Evolutionary conservation across 2,888 invertebrate genomes (phyloP).

Genomic region (Sarcophaga carnaria): DNA sequence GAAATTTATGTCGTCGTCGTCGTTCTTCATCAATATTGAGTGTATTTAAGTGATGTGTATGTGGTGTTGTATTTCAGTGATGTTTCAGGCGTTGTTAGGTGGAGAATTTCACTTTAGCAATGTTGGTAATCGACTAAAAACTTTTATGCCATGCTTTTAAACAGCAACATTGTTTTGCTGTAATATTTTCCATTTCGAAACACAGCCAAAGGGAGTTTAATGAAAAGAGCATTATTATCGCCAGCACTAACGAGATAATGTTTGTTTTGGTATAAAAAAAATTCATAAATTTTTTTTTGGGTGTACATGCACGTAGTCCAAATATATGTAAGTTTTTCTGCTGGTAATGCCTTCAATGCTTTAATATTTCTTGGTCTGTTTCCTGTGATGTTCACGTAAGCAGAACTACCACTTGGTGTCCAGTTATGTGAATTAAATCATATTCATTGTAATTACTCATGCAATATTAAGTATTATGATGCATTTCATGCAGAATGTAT

Average conservation of each 20-base stretch:
- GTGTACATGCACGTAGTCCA: too few relatives aligned
- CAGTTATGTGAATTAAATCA: conserved; percentile 42
- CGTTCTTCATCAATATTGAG: background rate
- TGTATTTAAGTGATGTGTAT: background rate
- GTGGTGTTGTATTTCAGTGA: background rate
- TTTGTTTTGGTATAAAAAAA: too few relatives aligned
- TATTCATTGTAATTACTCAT: background rate
- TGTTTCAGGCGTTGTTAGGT: conserved; percentile 27
- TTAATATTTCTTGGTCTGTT: conserved; percentile 39
- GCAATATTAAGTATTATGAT: background rate
- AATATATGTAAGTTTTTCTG: too few relatives aligned
- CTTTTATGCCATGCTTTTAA: conserved; percentile 37
- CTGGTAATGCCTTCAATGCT: background rate
- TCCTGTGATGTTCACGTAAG: conserved; percentile 20
- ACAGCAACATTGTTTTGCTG: conserved; percentile 12
- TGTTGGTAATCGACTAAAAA: conserved; percentile 57
- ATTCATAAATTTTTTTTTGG: too few relatives aligned
- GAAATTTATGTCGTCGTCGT: background rate
- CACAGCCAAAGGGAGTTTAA: background rate
- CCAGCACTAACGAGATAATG: background rate
- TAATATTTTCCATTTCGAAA: background rate
- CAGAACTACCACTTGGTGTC: conserved; percentile 41
- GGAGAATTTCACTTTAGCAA: conserved; percentile 67
- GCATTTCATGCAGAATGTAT: background rate
- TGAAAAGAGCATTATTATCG: background rate